phyloP scores from a whole-genome alignment of 2,888 invertebrate genomes.

The Pemphredon lugubris region DNA sequence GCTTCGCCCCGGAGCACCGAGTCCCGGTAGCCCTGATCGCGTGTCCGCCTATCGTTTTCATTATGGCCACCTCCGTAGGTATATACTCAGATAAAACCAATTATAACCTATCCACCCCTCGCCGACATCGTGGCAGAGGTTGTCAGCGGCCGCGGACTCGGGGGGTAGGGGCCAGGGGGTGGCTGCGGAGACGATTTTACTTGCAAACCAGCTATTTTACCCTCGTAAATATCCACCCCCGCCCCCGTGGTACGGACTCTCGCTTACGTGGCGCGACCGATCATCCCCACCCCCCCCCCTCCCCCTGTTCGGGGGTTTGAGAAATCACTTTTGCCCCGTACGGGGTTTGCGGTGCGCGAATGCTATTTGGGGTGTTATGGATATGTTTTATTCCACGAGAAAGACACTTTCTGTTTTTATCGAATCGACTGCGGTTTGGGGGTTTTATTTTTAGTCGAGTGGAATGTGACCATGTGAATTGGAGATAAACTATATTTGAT shows the following conservation, averaged over 20 bases:
- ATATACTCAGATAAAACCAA: conserved; percentile 76
- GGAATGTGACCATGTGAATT: too few relatives aligned
- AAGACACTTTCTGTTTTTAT: too few relatives aligned
- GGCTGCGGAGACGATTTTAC: conserved; percentile 64
- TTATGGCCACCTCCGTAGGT: conserved; percentile 65
- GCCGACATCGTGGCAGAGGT: conserved; percentile 67
- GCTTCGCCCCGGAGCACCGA: conserved; percentile 9
- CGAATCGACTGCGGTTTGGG: too few relatives aligned
- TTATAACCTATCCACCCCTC: conserved; percentile 73
- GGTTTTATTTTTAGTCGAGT: too few relatives aligned
- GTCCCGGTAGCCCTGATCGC: conserved; percentile 59
- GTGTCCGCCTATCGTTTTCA: conserved; percentile 76
- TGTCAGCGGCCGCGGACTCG: conserved; percentile 59
- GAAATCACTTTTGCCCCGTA: conserved; percentile 57
- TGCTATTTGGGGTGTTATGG: too few relatives aligned
- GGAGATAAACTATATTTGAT: too few relatives aligned
- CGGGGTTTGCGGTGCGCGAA: too few relatives aligned
- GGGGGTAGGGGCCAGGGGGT: too few relatives aligned
- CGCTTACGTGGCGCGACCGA: conserved; percentile 47
- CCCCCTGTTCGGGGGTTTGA: conserved; percentile 45
- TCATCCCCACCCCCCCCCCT: too few relatives aligned
- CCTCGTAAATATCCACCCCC: conserved; percentile 57
- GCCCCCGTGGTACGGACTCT: background rate
- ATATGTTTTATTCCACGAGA: too few relatives aligned
- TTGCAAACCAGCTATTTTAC: conserved; percentile 68